phyloP scores from a whole-genome alignment of 2,113 vertebrate genomes.

The Albula goreensis region DNA sequence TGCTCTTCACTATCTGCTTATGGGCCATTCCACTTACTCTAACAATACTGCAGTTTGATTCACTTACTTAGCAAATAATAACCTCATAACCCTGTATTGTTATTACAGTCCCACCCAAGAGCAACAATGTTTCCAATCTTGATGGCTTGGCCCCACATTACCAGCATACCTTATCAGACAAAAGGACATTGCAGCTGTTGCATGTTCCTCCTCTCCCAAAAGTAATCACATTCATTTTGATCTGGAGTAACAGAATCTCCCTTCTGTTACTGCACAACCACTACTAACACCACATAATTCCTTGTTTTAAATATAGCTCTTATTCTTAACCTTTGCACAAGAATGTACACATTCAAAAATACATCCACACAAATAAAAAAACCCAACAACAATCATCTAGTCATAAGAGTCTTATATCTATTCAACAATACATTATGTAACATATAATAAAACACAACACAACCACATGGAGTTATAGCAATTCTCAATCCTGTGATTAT shows the following conservation, averaged over 20 bases:
- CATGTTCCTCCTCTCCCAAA: not conserved
- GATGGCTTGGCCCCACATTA: not conserved
- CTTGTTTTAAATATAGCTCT: no score
- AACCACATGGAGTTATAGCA: no score
- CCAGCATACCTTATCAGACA: not conserved
- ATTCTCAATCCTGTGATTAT: not conserved
- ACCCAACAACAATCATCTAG: not conserved
- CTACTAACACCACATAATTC: no score
- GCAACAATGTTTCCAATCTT: not conserved
- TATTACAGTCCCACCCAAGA: not conserved
- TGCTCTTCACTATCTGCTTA: not conserved
- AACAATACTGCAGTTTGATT: not conserved
- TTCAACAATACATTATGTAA: not conserved
- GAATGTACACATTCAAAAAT: not conserved
- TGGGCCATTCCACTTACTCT: not conserved
- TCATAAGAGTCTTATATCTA: not conserved
- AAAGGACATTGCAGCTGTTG: not conserved
- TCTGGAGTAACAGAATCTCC: not conserved
- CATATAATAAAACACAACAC: no score
- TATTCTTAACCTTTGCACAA: no score
- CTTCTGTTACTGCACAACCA: no score
- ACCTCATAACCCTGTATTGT: not conserved
- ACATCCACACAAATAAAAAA: not conserved
- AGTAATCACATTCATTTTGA: not conserved
- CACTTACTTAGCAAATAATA: not conserved